Conservation (phyloP, 2,797 vertebrate species). For the Clangula hyemalis region DNA sequence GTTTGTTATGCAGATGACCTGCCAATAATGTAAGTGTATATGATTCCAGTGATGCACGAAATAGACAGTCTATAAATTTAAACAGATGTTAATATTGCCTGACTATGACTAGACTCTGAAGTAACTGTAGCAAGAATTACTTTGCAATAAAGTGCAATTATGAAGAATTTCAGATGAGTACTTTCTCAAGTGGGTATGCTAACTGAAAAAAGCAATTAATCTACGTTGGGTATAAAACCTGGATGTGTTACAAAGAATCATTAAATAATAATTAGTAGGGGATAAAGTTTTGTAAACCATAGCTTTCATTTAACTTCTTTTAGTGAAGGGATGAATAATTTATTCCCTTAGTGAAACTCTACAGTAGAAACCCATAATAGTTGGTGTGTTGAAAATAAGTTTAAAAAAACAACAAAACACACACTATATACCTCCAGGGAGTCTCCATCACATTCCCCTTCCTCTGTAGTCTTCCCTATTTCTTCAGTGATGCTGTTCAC, state of each 20-base stretch:
- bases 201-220: background rate
- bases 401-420: too few species aligned
- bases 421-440: constrained; percentile 87
- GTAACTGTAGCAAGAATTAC: background rate
- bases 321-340: background rate
- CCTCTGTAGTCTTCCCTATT: constrained; percentile 88
- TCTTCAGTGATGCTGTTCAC: constrained; percentile 95
- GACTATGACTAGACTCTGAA: background rate
- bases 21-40: background rate
- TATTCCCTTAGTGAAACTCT: background rate
- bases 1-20: background rate
- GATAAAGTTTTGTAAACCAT: background rate
- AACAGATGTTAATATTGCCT: background rate
- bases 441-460: constrained; percentile 92
- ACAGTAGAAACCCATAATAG: background rate
- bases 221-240: background rate
- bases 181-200: background rate
- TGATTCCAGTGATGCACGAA: background rate
- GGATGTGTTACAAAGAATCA: background rate
- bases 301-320: background rate
- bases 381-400: background rate
- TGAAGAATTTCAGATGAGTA: background rate
- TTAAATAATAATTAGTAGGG: background rate
- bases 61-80: background rate
- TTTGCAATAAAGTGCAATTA: background rate